A percentile compares a stretch with the other conserved stretches of the same genome.
Conservation (phyloP, 2,888 invertebrate genomes). For the Bedellia somnulentella region DNA sequence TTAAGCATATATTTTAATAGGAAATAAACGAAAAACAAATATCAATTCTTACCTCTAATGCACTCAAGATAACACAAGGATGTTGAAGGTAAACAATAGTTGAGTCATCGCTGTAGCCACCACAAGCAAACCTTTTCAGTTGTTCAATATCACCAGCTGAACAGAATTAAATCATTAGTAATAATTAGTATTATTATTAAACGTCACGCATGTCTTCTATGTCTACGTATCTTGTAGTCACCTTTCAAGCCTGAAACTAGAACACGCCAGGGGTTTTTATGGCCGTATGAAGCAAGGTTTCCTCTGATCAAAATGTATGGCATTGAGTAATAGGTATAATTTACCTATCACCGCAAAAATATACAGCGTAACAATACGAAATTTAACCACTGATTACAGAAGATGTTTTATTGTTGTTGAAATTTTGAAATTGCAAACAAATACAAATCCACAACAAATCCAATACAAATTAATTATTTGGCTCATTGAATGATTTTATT, state of each 20-base stretch:
- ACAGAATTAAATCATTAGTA: conserved; percentile 12
- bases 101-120: conserved; percentile 81
- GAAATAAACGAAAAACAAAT: neutral
- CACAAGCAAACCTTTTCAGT: conserved; percentile 79
- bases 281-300: conserved; percentile 84
- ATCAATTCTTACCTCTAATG: conserved; percentile 66
- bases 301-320: conserved; percentile 90
- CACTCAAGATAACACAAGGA: conserved; percentile 84
- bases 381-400: too few species aligned
- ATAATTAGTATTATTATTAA: neutral
- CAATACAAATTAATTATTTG: too few species aligned
- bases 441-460: too few species aligned
- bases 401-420: too few species aligned
- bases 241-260: conserved; percentile 85
- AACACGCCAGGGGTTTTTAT: conserved; percentile 85
- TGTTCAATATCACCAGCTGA: conserved; percentile 80
- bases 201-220: conserved; percentile 3
- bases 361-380: too few species aligned
- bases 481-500: too few species aligned
- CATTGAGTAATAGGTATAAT: too few species aligned
- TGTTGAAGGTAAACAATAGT: conserved; percentile 86
- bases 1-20: neutral
- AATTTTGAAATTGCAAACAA: too few species aligned
- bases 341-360: too few species aligned
- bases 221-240: conserved; percentile 24